A percentile compares a stretch with the other conserved stretches of the same genome.
Evolutionary conservation across 2,888 invertebrate genomes (phyloP).

Genomic region (Ditula angustiorana): DNA sequence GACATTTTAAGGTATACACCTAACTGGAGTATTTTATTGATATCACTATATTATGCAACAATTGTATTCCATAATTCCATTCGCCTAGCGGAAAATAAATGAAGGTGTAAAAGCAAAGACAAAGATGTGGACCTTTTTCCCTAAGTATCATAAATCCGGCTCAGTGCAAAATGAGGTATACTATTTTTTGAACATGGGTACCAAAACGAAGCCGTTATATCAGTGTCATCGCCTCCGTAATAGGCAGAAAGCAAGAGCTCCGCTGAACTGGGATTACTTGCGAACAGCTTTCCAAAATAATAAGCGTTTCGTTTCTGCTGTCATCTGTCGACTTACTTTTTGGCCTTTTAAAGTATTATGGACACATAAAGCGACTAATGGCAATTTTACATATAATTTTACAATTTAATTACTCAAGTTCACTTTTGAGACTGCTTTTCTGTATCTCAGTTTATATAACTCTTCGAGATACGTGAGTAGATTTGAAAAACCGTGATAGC

Average conservation of each 20-base stretch:
- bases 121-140: background rate
- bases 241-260: constrained; percentile 12
- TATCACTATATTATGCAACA: background rate
- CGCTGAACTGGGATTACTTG: constrained; percentile 13
- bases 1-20: background rate
- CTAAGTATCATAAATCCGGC: constrained; percentile 16
- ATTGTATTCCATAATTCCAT: background rate
- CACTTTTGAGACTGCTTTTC: no score
- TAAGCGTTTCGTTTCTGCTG: constrained; percentile 1
- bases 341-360: background rate
- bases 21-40: background rate
- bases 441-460: background rate
- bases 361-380: background rate
- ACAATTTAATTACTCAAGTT: no score
- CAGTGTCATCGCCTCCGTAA: constrained; percentile 15
- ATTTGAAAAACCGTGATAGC: constrained; percentile 21
- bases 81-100: constrained; percentile 2
- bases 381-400: background rate
- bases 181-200: constrained; percentile 7
- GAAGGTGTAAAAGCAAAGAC: background rate
- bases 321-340: background rate
- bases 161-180: constrained; percentile 1
- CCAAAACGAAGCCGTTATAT: constrained; percentile 14
- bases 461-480: background rate
- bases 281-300: constrained; percentile 15